Evolutionary conservation across 2,113 vertebrate species (phyloP).

Genomic region (Xenus cinereus): DNA sequence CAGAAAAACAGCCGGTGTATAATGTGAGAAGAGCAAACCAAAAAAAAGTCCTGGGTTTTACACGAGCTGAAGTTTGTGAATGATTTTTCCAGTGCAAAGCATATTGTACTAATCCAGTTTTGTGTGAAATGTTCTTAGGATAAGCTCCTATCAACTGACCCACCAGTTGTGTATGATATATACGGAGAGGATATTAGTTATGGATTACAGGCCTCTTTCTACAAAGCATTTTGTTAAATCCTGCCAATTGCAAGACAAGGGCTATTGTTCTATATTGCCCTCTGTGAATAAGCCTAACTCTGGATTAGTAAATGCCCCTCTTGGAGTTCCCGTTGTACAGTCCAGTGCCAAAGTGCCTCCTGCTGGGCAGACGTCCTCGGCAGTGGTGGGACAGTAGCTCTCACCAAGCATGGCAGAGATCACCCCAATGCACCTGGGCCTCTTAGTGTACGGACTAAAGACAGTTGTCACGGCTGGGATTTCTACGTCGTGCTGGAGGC

Average conservation of each 20-base stretch:
- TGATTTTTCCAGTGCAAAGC: slow-evolving; percentile 30
- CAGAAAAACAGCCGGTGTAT: not conserved
- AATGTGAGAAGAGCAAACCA: not conserved
- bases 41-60: not conserved
- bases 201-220: slow-evolving; percentile 49
- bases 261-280: slow-evolving; percentile 5
- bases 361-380: not conserved
- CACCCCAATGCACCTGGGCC: not conserved
- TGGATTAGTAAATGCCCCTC: not conserved
- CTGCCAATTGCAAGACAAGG: not conserved
- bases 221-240: slow-evolving; percentile 34
- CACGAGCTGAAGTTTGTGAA: not conserved
- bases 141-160: slow-evolving; percentile 56
- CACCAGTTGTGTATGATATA: not conserved
- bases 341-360: not conserved
- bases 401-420: not conserved
- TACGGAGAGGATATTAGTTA: slow-evolving; percentile 46
- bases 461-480: not conserved
- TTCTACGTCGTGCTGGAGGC: not conserved
- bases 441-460: accelerated
- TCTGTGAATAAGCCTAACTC: not conserved
- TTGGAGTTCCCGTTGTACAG: not conserved
- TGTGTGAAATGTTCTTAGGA: slow-evolving; percentile 62
- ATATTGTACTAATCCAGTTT: slow-evolving; percentile 57
- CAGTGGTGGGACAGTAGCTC: not conserved